phyloP scores from a whole-genome alignment of 2,888 invertebrate genomes.

The Reticulitermes lucifugus region DNA sequence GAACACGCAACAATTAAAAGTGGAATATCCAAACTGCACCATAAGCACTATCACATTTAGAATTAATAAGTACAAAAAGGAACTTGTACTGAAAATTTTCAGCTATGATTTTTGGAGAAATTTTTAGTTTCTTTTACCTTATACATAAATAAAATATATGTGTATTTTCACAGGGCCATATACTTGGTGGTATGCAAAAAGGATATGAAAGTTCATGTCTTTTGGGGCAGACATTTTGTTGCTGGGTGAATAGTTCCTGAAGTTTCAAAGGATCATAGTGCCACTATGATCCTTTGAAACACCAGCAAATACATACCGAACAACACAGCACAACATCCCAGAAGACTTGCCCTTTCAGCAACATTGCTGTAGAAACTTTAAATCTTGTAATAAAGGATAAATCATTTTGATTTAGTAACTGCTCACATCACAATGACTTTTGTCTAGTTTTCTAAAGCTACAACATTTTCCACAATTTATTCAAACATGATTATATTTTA shows the following conservation, averaged over 20 bases:
- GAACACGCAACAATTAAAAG: slow-evolving; percentile 30
- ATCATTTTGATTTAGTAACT: slow-evolving; percentile 25
- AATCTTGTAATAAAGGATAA: not conserved
- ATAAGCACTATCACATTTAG: slow-evolving; percentile 31
- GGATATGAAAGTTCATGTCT: not conserved
- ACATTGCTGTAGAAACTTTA: too few species aligned
- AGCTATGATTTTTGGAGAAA: not conserved
- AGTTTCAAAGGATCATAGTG: too few species aligned
- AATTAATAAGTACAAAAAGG: slow-evolving; percentile 29
- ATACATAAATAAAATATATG: slow-evolving; percentile 21
- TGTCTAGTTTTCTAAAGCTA: slow-evolving; percentile 29
- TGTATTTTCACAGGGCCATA: not conserved
- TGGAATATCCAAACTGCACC: slow-evolving; percentile 20
- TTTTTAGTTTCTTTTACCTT: not conserved
- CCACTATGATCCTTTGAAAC: too few species aligned
- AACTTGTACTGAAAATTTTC: slow-evolving; percentile 24
- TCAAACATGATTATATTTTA: slow-evolving; percentile 35
- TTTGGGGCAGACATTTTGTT: too few species aligned
- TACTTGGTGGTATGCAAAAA: slow-evolving; percentile 12
- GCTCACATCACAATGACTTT: slow-evolving; percentile 41
- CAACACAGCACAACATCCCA: too few species aligned
- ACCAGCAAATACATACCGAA: too few species aligned
- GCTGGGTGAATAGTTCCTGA: too few species aligned
- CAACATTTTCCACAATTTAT: slow-evolving; percentile 25
- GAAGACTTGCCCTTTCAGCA: too few species aligned